Base-by-base conservation (phyloP, 92 coral and sea anemone species). In the Porites evermanni region DNA sequence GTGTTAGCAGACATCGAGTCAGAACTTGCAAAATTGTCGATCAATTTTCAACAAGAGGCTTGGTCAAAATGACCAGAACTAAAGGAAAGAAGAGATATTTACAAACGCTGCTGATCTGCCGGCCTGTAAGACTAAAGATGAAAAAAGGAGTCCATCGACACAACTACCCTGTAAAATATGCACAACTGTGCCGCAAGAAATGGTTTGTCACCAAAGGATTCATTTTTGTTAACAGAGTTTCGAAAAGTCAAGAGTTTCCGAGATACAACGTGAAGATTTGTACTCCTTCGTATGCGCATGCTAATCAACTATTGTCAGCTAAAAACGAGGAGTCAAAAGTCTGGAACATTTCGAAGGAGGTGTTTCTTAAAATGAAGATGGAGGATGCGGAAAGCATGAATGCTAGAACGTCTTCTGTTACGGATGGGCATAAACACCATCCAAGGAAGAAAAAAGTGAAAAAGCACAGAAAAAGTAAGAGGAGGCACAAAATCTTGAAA, bases 81-180 rank as follows among this genome's bases (percentile, higher is more conserved):
- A 60, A 71, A 50, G 61, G 60, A 70, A 76, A 82, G 16, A 81
- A 59, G 11, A 81, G 78, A 70, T 79, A 77, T 67, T 77, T 94
- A 52, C 94, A 94, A 80, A 94, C 98, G 21, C 84, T 94, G n/a
- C 73, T 94, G 12, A 86, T 83, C 2, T 94, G 98, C 69, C 84
- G 92, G 61, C 91, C 88, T 68, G 94, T 94, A 1, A 88, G 80
- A 54, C 74, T 94, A 38, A 91, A 91, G 75, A 70, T 88, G 63
- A 86, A 79, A 64, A 77, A 44, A 14, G 51, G 77, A 61, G 66
- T 24, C 32, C 95, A 83, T 24, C 74, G 69, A 5, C 76, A 52
- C 19, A 84, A 68, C 70, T 61, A 53, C 60, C 32, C 87, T 23
- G 53, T 85, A 16, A 81, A 66, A 38, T 77, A 53, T 53, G 91